A percentile compares a stretch with the other conserved stretches of the same genome.
Evolutionary conservation across 2,888 invertebrate genomes (phyloP).

Genomic region (Tachina lurida): DNA sequence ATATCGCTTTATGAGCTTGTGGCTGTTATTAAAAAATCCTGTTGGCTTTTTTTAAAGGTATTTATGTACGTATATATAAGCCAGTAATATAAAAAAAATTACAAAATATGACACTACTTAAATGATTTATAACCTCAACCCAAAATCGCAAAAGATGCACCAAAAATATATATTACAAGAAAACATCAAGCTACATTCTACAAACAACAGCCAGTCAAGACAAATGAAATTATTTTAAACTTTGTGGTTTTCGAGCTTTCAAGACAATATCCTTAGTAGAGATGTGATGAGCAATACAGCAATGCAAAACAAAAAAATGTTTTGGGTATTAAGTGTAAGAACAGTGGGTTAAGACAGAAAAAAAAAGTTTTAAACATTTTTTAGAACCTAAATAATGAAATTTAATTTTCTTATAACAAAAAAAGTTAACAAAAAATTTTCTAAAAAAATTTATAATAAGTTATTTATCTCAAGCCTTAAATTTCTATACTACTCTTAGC

Average conservation of each 20-base stretch:
- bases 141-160: slow-evolving; percentile 17
- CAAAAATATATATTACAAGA: background rate
- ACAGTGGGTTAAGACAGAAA: background rate
- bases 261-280: slow-evolving; percentile 14
- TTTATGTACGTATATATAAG: background rate
- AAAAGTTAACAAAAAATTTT: no score
- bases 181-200: slow-evolving; percentile 10
- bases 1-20: slow-evolving; percentile 2
- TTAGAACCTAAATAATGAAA: background rate
- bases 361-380: background rate
- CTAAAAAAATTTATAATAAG: no score
- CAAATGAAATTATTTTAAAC: slow-evolving; percentile 26
- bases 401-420: no score
- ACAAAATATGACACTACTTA: slow-evolving; percentile 67
- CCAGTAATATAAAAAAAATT: slow-evolving; percentile 39
- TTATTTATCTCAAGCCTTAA: no score
- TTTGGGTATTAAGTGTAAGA: slow-evolving; percentile 16
- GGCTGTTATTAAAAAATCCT: slow-evolving; percentile 35
- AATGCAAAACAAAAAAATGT: background rate
- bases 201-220: background rate
- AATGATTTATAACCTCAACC: slow-evolving; percentile 68
- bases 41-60: background rate
- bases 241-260: slow-evolving; percentile 15
- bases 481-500: no score
- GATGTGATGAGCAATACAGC: background rate